phyloP scores from a whole-genome alignment of 2,797 vertebrate species.

The Syndactyla subalaris region DNA sequence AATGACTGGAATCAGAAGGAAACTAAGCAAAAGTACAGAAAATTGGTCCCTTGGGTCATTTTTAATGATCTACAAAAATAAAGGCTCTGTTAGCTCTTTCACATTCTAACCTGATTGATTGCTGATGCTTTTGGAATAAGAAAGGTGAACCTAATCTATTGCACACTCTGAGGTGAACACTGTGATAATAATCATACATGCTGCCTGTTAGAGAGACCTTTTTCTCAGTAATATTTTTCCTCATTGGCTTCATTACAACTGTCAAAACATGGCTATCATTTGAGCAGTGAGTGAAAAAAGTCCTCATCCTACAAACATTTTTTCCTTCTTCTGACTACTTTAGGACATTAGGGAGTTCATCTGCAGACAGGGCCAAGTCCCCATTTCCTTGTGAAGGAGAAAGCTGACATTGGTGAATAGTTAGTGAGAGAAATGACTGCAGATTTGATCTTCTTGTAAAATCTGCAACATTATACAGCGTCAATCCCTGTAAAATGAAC shows the following conservation, averaged over 20 bases:
- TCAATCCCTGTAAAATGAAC: not conserved
- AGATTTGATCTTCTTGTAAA: not conserved
- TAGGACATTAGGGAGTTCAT: not conserved
- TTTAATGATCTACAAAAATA: constrained; percentile 56
- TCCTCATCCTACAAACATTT: not conserved
- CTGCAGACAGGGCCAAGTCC: not conserved
- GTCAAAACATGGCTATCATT: not conserved
- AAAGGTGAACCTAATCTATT: constrained; percentile 18
- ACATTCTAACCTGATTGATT: constrained; percentile 44
- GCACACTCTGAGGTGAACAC: not conserved
- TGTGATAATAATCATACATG: not conserved
- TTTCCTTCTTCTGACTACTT: not conserved
- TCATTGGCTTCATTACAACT: constrained; percentile 7
- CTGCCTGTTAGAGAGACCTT: not conserved
- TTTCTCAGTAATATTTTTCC: not conserved
- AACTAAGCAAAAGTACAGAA: not conserved
- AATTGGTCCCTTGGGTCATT: constrained; percentile 43
- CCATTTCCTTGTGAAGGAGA: not conserved
- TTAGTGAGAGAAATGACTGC: not conserved
- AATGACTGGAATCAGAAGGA: constrained; percentile 43
- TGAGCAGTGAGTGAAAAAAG: constrained; percentile 12
- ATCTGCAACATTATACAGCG: not conserved
- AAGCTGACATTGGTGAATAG: not conserved
- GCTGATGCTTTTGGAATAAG: constrained; percentile 1
- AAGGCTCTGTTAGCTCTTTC: constrained; percentile 17